phyloP scores from a whole-genome alignment of 2,113 vertebrate species.

The Erinaceus europaeus region DNA sequence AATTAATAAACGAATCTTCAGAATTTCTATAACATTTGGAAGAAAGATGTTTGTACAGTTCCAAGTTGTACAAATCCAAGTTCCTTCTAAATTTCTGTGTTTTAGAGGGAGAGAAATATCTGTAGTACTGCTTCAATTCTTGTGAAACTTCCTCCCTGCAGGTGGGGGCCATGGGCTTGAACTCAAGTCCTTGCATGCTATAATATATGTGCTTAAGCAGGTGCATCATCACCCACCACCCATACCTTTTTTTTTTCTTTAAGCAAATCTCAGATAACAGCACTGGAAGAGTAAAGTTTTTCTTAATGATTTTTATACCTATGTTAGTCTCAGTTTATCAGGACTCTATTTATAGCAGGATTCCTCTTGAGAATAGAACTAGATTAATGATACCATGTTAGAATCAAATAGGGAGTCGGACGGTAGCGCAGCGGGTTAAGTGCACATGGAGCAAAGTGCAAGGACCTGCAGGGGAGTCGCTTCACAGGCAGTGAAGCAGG shows the following conservation, averaged over 20 bases:
- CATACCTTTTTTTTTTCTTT: no score
- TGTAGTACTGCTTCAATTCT: no score
- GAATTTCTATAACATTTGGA: conserved; percentile 22
- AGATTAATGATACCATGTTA: conserved; percentile 37
- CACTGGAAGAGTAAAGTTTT: neutral
- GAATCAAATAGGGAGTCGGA: conserved; percentile 31
- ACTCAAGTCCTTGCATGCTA: no score
- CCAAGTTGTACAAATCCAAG: neutral
- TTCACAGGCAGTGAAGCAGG: no score
- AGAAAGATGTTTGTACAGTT: conserved; percentile 17
- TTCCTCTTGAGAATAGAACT: conserved; percentile 13
- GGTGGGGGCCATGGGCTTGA: no score
- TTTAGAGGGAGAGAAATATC: no score
- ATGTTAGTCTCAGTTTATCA: conserved; percentile 33
- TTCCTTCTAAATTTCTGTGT: neutral
- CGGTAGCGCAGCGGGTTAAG: no score
- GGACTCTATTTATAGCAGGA: neutral
- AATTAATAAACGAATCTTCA: conserved; percentile 20
- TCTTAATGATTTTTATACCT: conserved; percentile 27
- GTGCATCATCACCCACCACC: neutral
- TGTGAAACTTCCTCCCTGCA: no score
- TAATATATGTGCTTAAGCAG: no score
- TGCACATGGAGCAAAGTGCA: no score
- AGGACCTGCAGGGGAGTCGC: no score
- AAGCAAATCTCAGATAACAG: conserved; percentile 21